Percentiles rank a stretch among this genome's conserved stretches.
phyloP scores from a whole-genome alignment of 2,113 vertebrate species.

The Nanorana parkeri region DNA sequence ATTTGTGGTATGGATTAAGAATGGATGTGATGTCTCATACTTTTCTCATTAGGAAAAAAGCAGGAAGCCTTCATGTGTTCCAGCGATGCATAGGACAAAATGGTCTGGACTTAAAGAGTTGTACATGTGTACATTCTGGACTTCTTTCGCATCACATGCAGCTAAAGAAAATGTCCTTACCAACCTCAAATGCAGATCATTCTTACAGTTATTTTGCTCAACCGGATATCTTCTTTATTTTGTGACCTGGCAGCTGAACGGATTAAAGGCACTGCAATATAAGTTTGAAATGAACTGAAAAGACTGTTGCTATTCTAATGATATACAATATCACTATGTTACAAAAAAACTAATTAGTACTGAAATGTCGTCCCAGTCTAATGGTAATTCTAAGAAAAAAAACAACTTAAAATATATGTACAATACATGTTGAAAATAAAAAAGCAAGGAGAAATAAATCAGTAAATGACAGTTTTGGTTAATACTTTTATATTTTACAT shows the following conservation, averaged over 20 bases:
- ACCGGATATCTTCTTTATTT: constrained; percentile 70
- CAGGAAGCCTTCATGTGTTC: constrained; percentile 85
- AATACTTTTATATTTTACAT: too few species aligned
- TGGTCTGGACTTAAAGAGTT: constrained; percentile 77
- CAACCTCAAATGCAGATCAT: constrained; percentile 58
- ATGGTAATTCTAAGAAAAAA: neutral
- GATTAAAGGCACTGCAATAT: constrained; percentile 62
- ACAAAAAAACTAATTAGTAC: neutral
- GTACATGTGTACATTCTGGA: constrained; percentile 72
- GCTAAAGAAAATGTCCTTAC: constrained; percentile 75
- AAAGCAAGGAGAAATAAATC: too few species aligned
- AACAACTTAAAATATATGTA: too few species aligned
- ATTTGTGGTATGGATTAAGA: constrained; percentile 67
- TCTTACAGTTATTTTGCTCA: constrained; percentile 46
- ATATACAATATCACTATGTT: too few species aligned
- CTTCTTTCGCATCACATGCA: constrained; percentile 73
- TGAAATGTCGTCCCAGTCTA: neutral
- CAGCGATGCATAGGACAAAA: constrained; percentile 78
- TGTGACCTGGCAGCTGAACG: constrained; percentile 76
- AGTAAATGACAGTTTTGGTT: too few species aligned
- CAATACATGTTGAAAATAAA: too few species aligned
- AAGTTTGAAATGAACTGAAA: neutral
- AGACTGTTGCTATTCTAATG: neutral
- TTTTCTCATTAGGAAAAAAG: constrained; percentile 83
- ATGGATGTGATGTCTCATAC: constrained; percentile 77